A percentile compares a stretch with the other conserved stretches of the same genome.
Evolutionary conservation across 2,888 invertebrate species (phyloP).

Genomic region (Melipona bicolor): DNA sequence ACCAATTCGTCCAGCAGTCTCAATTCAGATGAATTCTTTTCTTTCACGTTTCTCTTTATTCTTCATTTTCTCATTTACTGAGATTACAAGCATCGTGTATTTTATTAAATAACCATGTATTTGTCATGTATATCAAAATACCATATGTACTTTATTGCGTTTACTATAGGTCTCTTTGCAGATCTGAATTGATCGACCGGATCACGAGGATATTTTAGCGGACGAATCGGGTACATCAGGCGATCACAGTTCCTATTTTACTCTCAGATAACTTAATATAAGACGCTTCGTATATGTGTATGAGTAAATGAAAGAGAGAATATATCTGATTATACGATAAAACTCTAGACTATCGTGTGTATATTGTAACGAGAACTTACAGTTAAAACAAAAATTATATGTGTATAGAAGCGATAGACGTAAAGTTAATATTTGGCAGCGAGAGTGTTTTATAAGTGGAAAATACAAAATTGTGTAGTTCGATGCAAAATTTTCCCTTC

Average conservation of each 20-base stretch:
- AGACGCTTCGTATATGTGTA: constrained; percentile 57
- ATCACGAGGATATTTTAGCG: constrained; percentile 23
- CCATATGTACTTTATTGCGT: too few relatives aligned
- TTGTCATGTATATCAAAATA: too few relatives aligned
- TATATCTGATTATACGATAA: constrained; percentile 65
- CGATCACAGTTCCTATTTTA: constrained; percentile 82
- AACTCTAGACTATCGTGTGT: constrained; percentile 57
- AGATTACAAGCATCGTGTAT: background rate
- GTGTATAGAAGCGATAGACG: constrained; percentile 43
- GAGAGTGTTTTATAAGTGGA: constrained; percentile 44
- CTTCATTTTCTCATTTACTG: too few relatives aligned
- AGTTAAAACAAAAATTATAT: constrained; percentile 60
- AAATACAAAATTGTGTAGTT: constrained; percentile 30
- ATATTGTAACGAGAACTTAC: constrained; percentile 63
- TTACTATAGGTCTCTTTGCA: background rate
- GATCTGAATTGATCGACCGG: background rate
- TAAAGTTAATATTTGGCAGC: constrained; percentile 19
- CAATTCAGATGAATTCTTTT: background rate
- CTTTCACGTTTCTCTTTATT: background rate
- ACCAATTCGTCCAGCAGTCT: constrained; percentile 63
- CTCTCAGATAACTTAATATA: constrained; percentile 69
- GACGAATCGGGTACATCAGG: constrained; percentile 78
- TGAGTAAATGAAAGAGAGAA: constrained; percentile 40
- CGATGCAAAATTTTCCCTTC: background rate
- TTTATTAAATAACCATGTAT: too few relatives aligned